phyloP scores from a whole-genome alignment of 2,797 vertebrate genomes.

The Gallirallus australis region DNA sequence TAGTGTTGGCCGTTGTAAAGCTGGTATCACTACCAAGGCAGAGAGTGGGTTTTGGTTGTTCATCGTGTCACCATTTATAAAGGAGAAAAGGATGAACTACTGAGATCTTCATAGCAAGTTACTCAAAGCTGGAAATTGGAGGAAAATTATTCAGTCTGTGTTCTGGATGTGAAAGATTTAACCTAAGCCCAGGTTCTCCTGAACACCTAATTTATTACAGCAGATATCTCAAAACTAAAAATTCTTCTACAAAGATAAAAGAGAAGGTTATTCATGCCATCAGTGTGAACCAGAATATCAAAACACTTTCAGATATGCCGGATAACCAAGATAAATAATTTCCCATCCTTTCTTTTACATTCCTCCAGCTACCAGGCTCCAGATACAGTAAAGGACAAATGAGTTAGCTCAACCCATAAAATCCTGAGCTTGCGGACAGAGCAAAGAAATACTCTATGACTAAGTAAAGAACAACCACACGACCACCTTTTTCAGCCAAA shows the following conservation, averaged over 20 bases:
- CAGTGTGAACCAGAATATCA: not conserved
- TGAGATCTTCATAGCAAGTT: not conserved
- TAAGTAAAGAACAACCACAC: not conserved
- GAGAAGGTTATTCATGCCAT: not conserved
- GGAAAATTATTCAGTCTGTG: not conserved
- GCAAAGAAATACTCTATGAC: not conserved
- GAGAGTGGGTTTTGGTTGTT: not conserved
- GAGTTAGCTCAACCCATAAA: not conserved
- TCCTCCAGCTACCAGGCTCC: not conserved
- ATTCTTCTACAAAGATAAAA: not conserved
- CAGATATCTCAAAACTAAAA: not conserved
- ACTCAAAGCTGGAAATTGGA: not conserved
- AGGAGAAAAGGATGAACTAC: not conserved
- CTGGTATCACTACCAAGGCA: not conserved
- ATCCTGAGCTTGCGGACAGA: not conserved
- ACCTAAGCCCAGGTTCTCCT: not conserved
- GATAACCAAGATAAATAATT: not conserved
- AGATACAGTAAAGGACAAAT: not conserved
- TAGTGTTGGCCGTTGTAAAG: not conserved
- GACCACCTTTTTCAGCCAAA: not conserved
- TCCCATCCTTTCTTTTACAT: not conserved
- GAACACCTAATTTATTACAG: not conserved
- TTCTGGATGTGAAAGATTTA: not conserved
- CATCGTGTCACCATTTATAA: not conserved
- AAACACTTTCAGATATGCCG: not conserved